Conservation (phyloP, 2,888 invertebrate species). For the Phasia obesa region DNA sequence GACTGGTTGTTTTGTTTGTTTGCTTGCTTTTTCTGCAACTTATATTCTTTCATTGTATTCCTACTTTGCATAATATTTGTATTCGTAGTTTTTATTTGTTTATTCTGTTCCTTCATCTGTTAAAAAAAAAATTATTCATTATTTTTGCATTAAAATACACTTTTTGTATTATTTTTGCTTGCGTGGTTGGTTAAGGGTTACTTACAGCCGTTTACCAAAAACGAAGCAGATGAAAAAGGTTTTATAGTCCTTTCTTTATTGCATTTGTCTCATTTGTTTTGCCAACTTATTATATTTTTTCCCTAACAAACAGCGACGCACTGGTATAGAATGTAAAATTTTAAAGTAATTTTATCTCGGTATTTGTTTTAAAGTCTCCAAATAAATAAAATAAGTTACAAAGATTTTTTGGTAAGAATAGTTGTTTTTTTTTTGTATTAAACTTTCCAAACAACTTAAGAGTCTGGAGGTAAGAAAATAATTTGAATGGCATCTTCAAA, state of each 20-base stretch:
- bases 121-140: constrained; percentile 70
- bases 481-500: constrained; percentile 23
- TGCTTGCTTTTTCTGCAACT: not conserved
- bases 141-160: constrained; percentile 65
- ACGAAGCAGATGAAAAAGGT: not conserved
- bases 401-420: constrained; percentile 41
- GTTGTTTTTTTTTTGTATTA: constrained; percentile 33
- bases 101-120: constrained; percentile 35
- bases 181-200: constrained; percentile 41
- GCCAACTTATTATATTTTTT: constrained; percentile 38
- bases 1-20: constrained; percentile 6
- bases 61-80: constrained; percentile 50
- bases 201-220: constrained; percentile 3
- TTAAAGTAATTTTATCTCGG: not conserved
- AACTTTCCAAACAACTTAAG: not conserved
- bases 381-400: constrained; percentile 66
- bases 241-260: constrained; percentile 1
- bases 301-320: not conserved
- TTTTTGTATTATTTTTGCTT: constrained; percentile 40
- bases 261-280: constrained; percentile 56
- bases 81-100: constrained; percentile 28
- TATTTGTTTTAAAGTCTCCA: constrained; percentile 1
- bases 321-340: not conserved
- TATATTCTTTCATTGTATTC: constrained; percentile 29
- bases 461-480: constrained; percentile 6